These are phyloP conservation scores for Picus viridis DNA, from an alignment of 2,797 vertebrate genomes.

Conservation along the genomic window DNA sequence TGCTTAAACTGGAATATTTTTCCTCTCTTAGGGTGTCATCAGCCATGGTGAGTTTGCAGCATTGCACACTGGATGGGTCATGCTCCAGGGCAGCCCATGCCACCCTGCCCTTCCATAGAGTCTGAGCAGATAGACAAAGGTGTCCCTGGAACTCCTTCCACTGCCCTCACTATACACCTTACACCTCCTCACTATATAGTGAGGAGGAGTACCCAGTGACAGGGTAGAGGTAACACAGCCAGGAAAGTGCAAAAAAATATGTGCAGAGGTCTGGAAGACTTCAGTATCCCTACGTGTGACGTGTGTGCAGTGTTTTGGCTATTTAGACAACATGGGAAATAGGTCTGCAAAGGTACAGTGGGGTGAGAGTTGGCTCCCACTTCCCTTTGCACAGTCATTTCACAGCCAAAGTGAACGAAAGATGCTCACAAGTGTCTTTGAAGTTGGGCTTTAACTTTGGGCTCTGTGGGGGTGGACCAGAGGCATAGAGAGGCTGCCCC, in stretches of 20 bases:
- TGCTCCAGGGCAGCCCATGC: neutral
- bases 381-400: neutral
- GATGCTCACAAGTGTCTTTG: neutral
- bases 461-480: neutral
- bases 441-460: neutral
- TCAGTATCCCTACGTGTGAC: neutral
- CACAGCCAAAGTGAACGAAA: accelerated
- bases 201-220: neutral
- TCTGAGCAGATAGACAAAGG: neutral
- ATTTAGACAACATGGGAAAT: neutral
- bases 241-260: neutral
- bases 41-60: neutral
- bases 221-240: neutral
- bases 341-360: neutral
- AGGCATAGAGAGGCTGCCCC: neutral
- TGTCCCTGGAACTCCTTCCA: neutral
- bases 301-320: neutral
- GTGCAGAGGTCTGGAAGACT: neutral
- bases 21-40: neutral
- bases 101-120: neutral
- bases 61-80: accelerated
- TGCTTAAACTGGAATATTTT: neutral
- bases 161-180: too few species aligned
- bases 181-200: too few species aligned
- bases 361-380: neutral